Percentiles rank a stretch among this genome's conserved stretches.
Conservation (phyloP, 2,888 invertebrate genomes). For the Apodemia duryi region DNA sequence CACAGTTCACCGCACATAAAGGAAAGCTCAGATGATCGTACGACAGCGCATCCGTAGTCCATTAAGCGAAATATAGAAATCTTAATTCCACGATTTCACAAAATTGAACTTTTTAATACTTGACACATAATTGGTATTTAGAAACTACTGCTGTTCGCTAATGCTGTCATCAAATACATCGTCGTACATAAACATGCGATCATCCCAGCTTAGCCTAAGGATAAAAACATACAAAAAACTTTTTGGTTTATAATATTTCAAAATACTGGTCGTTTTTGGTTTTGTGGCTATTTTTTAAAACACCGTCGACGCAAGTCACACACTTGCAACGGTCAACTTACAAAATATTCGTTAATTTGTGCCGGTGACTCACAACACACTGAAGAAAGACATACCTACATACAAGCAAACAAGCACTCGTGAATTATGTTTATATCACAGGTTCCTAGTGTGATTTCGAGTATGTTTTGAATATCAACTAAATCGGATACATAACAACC, state of each 20-base stretch:
- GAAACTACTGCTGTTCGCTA: neutral
- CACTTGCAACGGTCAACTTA: conserved; percentile 19
- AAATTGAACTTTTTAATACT: neutral
- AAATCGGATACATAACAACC: conserved; percentile 5
- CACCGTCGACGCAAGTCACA: conserved; percentile 30
- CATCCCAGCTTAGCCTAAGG: conserved; percentile 1
- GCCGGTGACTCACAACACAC: conserved; percentile 48
- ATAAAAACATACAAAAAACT: conserved; percentile 43
- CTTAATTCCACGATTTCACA: neutral
- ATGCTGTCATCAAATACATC: neutral
- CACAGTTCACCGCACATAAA: conserved; percentile 33
- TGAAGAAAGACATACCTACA: conserved; percentile 51
- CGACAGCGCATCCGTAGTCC: neutral
- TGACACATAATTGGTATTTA: neutral
- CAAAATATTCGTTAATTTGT: conserved; percentile 19
- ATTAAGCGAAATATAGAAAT: neutral
- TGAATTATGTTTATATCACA: conserved; percentile 70
- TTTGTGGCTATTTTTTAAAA: conserved; percentile 26
- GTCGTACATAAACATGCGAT: conserved; percentile 5
- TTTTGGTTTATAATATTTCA: conserved; percentile 64
- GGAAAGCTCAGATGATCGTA: conserved; percentile 7
- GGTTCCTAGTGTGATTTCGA: conserved; percentile 70
- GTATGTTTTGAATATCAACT: conserved; percentile 15
- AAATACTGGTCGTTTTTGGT: conserved; percentile 76
- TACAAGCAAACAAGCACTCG: conserved; percentile 64